Percentiles rank a stretch among this genome's conserved stretches.
These are phyloP conservation scores for Gortyna flavago DNA, from an alignment of 2,888 invertebrate species.

Conservation along the genomic window DNA sequence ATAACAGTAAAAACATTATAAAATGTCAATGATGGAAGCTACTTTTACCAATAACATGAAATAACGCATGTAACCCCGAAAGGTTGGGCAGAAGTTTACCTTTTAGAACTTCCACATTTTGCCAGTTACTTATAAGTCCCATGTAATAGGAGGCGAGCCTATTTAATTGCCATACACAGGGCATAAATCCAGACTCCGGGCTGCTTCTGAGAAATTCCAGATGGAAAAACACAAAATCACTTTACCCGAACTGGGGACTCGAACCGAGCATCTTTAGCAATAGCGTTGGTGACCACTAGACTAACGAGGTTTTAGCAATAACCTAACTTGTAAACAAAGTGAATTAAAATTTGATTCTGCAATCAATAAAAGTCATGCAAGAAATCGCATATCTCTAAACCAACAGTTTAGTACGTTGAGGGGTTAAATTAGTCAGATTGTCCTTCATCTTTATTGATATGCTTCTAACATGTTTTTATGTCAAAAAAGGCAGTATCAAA, in stretches of 20 bases:
- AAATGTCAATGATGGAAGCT: background rate
- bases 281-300: background rate
- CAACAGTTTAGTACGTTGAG: background rate
- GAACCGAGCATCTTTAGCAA: background rate
- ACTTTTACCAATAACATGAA: background rate
- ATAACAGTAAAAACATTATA: background rate
- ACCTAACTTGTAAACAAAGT: background rate
- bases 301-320: background rate
- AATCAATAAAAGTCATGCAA: background rate
- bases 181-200: background rate
- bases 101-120: too few species aligned
- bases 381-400: background rate
- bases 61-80: background rate
- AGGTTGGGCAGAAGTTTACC: background rate
- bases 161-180: background rate
- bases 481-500: background rate
- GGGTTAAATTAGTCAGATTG: background rate
- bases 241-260: background rate
- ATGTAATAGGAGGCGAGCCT: background rate
- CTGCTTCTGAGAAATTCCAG: background rate
- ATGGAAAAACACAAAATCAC: background rate
- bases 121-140: background rate
- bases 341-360: background rate
- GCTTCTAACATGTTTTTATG: background rate
- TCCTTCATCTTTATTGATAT: conserved; percentile 7